Evolutionary conservation across 2,797 vertebrate species (phyloP).

Genomic region (Aulostomus chinensis): DNA sequence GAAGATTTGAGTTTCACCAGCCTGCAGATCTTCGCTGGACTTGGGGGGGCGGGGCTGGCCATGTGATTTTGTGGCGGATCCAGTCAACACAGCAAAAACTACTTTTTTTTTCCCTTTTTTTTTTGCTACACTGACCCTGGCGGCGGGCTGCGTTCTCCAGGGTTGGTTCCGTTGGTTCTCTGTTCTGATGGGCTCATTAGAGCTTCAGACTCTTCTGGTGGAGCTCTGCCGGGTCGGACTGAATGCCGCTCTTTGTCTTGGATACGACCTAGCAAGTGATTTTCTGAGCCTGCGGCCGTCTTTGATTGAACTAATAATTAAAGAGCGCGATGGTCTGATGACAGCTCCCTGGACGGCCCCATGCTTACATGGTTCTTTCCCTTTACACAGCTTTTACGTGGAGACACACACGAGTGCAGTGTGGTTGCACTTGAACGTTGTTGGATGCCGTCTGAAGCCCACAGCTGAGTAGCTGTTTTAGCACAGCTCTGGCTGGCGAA

Average conservation of each 20-base stretch:
- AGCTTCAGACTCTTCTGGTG: constrained; percentile 7
- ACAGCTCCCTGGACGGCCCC: constrained; percentile 5
- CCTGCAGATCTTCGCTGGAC: no score
- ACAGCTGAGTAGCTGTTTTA: constrained; percentile 10
- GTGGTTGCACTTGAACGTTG: no score
- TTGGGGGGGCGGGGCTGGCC: no score
- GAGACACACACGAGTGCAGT: background rate
- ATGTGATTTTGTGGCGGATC: no score
- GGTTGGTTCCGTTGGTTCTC: background rate
- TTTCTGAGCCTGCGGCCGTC: background rate
- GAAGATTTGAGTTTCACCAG: no score
- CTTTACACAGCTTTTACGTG: background rate
- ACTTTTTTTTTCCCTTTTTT: no score
- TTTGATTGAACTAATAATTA: constrained; percentile 16
- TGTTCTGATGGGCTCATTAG: constrained; percentile 4
- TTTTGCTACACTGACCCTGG: background rate
- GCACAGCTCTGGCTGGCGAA: no score
- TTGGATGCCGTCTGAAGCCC: background rate
- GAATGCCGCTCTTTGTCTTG: constrained; percentile 2
- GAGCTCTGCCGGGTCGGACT: background rate
- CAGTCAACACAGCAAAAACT: no score
- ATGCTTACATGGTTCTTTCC: background rate
- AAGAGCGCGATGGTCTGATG: background rate
- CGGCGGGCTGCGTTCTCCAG: background rate
- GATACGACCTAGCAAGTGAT: background rate